Evolutionary conservation across 2,888 invertebrate genomes (phyloP).

Genomic region (Brachyopa scutellaris): DNA sequence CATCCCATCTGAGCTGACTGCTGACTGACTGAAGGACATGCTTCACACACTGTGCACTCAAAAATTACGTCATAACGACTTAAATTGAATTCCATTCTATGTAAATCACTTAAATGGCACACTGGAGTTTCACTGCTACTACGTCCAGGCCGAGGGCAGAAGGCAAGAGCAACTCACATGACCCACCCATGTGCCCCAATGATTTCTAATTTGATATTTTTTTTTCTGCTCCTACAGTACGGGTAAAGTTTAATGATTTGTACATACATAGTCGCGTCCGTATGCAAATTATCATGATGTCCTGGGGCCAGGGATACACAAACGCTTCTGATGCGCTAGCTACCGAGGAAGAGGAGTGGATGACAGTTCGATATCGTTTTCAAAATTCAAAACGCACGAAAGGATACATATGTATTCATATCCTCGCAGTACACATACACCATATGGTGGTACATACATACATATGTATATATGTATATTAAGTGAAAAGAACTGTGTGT

Average conservation of each 20-base stretch:
- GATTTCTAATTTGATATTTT: constrained; percentile 12
- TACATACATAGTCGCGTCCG: background rate
- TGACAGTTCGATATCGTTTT: constrained; percentile 5
- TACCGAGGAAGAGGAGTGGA: too few relatives aligned
- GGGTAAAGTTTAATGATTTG: background rate
- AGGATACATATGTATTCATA: too few relatives aligned
- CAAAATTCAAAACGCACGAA: constrained; percentile 25
- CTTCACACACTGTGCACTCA: background rate
- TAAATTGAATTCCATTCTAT: constrained; percentile 47
- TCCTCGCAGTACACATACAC: too few relatives aligned
- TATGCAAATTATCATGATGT: background rate
- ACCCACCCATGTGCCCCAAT: background rate
- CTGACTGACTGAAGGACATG: background rate
- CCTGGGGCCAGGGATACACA: background rate
- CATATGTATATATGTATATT: too few relatives aligned
- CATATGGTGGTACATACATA: too few relatives aligned
- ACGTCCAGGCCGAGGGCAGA: background rate
- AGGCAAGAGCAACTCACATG: too few relatives aligned
- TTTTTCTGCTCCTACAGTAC: background rate
- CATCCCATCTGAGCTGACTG: background rate
- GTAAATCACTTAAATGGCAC: constrained; percentile 44
- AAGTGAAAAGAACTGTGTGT: constrained; percentile 4
- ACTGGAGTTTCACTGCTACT: background rate
- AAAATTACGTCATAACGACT: constrained; percentile 37
- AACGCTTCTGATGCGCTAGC: too few relatives aligned